These are phyloP conservation scores for Aspidoscelis tigris DNA, from an alignment of 2,113 vertebrate species.

Conservation along the genomic window DNA sequence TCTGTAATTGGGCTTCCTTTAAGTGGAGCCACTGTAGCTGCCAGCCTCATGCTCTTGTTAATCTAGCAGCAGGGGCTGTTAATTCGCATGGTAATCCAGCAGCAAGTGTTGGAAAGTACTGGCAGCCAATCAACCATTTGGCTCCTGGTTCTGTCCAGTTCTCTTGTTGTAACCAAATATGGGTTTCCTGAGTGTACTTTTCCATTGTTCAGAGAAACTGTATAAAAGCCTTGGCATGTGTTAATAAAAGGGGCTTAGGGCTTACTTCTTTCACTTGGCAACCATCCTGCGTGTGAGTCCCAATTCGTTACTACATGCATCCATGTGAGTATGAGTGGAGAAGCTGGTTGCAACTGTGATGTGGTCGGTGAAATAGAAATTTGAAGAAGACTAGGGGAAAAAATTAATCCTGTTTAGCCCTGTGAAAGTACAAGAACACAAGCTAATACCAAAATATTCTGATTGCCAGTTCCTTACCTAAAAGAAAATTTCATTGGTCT, in stretches of 20 bases:
- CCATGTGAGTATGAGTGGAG: not conserved
- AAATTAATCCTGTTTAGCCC: not conserved
- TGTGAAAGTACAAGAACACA: not conserved
- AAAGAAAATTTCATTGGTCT: not conserved
- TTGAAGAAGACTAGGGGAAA: not conserved
- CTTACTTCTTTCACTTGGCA: no score
- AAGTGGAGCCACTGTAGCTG: not conserved
- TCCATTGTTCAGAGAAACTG: no score
- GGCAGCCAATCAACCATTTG: not conserved
- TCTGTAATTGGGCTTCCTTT: no score
- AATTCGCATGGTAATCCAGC: not conserved
- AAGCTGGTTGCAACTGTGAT: not conserved
- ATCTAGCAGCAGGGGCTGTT: not conserved
- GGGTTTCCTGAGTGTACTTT: no score
- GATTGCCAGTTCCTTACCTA: not conserved
- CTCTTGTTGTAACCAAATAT: not conserved
- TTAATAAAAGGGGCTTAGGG: no score
- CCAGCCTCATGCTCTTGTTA: not conserved
- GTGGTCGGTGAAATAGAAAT: not conserved
- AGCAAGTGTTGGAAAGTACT: not conserved
- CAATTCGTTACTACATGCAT: no score
- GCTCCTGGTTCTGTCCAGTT: not conserved
- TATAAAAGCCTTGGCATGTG: no score
- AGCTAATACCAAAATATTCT: not conserved
- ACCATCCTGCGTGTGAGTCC: no score